Evolutionary conservation across 2,113 vertebrate species (phyloP).

Genomic region (Platysteira castanea): DNA sequence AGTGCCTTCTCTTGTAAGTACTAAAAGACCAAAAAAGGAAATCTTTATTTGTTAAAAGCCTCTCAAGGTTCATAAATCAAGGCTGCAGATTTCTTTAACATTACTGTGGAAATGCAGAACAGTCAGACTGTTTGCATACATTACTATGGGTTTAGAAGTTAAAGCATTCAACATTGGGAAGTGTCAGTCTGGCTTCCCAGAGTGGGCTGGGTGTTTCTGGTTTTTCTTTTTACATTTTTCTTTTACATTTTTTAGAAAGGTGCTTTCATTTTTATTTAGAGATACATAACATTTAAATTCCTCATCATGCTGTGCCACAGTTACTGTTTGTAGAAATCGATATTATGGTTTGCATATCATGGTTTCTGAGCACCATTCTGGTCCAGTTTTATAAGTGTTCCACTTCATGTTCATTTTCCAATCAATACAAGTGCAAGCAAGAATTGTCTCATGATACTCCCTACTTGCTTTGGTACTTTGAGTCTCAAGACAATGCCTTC

Average conservation of each 20-base stretch:
- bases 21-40: slow-evolving; percentile 65
- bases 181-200: not conserved
- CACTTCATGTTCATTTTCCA: not conserved
- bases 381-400: not conserved
- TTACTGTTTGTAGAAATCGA: not conserved
- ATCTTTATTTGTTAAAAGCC: slow-evolving; percentile 56
- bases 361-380: not conserved
- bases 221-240: not conserved
- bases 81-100: slow-evolving; percentile 1
- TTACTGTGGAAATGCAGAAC: not conserved
- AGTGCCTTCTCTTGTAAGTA: slow-evolving; percentile 97
- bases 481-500: not conserved
- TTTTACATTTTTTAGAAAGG: not conserved
- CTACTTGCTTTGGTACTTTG: not conserved
- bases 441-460: not conserved
- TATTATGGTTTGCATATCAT: not conserved
- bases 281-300: not conserved
- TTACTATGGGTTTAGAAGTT: not conserved
- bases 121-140: not conserved
- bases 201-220: not conserved
- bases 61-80: slow-evolving; percentile 6
- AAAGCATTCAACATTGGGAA: not conserved
- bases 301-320: not conserved
- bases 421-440: not conserved
- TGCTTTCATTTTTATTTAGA: not conserved